Evolutionary conservation across 2,888 invertebrate species (phyloP).

Genomic region (Geotrupes spiniger): DNA sequence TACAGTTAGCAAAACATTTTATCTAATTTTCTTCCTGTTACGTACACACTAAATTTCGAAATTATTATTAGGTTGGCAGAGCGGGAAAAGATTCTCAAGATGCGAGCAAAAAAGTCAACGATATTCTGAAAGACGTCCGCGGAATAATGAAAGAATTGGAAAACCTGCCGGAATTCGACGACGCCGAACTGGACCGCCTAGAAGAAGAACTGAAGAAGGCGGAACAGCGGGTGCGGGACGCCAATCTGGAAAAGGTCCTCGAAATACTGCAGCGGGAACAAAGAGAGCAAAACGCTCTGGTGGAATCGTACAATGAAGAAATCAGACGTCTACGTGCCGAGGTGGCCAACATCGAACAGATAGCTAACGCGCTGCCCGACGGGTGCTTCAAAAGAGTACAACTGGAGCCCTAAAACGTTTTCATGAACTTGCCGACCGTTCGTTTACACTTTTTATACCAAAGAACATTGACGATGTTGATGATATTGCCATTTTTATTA

Average conservation of each 20-base stretch:
- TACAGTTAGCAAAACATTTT: too few species aligned
- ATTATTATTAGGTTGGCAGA: conserved; percentile 69
- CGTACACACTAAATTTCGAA: too few species aligned
- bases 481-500: too few species aligned
- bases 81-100: conserved; percentile 81
- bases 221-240: conserved; percentile 67
- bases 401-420: conserved; percentile 62
- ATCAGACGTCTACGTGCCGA: conserved; percentile 67
- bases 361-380: conserved; percentile 74
- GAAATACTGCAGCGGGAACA: conserved; percentile 67
- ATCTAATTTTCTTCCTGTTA: too few species aligned
- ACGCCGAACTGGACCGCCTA: conserved; percentile 60
- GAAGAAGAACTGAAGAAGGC: conserved; percentile 66
- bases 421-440: not conserved
- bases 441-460: conserved; percentile 1
- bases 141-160: conserved; percentile 74
- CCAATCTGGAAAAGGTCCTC: conserved; percentile 74
- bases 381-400: conserved; percentile 76
- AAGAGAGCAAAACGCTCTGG: conserved; percentile 58
- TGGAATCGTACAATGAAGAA: conserved; percentile 78
- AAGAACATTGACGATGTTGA: conserved; percentile 1
- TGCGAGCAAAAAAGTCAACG: conserved; percentile 77
- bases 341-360: conserved; percentile 79
- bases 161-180: conserved; percentile 70
- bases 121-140: conserved; percentile 74